Evolutionary conservation across 2,888 invertebrate genomes (phyloP), one percentile per base, ranked within the genome.

Genomic region (Mesochorus sp.): DNA sequence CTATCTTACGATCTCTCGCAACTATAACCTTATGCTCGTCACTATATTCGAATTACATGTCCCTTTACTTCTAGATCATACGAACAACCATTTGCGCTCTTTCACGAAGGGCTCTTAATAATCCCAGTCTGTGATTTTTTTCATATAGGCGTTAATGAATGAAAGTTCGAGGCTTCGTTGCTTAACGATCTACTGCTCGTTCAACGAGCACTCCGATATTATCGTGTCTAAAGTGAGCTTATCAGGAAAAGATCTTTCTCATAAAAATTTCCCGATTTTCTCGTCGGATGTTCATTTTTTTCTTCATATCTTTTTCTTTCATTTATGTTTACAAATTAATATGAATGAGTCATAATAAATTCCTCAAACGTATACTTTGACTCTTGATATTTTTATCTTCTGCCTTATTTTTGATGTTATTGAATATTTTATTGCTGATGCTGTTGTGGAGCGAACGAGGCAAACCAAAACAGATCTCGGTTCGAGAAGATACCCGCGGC

Each of bases 21-120:
- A n/a, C n/a, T n/a, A 82, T 85, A 85, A 87, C 85, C 86, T 82
- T 61, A 61, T 51, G 72, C 57, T 10, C 55, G 19, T 17, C 47
- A 68, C 42, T 72, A 21, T 64, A 57, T n/a, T n/a, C 59, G 39
- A 81, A 80, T 80, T 51, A 47, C 74, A 72, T 72, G 70, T 81
- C 53, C 39, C 39, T 68, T 42, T 72, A 21, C 42, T n/a, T 10
- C 21, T 24, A 10, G 57, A 70, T 68, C 39, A 39, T 64, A 42
- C 42, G 12, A n/a, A n/a, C n/a, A 34, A 70, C 10, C 31, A 53
- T 71, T 71, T 51, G 61, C 31, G 17, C 42, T 21, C 39, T 73
- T 66, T 53, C 47, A 55, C 39, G 6, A 39, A 80, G 80, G 76
- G 81, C 72, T 75, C 74, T 80, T 75, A 70, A 67, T 55, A 28